These are phyloP conservation scores for Ailurus styani DNA, from an alignment of 2,113 vertebrate species.

Conservation along the genomic window DNA sequence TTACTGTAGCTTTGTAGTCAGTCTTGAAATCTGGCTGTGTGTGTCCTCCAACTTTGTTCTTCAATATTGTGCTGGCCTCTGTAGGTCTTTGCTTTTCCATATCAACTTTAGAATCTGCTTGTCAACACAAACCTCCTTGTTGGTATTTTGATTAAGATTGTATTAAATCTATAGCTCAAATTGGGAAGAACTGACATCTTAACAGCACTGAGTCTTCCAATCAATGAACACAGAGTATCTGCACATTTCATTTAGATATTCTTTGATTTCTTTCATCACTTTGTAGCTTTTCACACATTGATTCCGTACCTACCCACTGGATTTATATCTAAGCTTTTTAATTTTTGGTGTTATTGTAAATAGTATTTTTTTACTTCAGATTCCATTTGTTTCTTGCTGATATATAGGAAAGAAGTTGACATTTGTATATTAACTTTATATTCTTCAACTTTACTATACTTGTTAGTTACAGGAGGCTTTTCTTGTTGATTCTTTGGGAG, in stretches of 20 bases:
- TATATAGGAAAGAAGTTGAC: not conserved
- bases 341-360: not conserved
- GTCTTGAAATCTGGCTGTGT: not conserved
- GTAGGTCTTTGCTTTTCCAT: not conserved
- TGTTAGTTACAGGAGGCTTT: not conserved
- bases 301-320: not conserved
- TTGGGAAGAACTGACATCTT: not conserved
- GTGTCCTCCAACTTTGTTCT: not conserved
- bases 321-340: not conserved
- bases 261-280: not conserved
- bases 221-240: not conserved
- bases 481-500: not conserved
- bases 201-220: not conserved
- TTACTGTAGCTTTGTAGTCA: not conserved
- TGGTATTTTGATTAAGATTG: not conserved
- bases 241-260: not conserved
- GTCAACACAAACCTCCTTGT: not conserved
- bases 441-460: not conserved
- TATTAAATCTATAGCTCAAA: constrained; percentile 8
- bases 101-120: not conserved
- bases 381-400: not conserved
- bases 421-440: not conserved
- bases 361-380: not conserved
- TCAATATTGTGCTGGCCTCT: not conserved
- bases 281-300: not conserved